Conservation (phyloP, 2,888 invertebrate genomes). For the Sympetrum striolatum region DNA sequence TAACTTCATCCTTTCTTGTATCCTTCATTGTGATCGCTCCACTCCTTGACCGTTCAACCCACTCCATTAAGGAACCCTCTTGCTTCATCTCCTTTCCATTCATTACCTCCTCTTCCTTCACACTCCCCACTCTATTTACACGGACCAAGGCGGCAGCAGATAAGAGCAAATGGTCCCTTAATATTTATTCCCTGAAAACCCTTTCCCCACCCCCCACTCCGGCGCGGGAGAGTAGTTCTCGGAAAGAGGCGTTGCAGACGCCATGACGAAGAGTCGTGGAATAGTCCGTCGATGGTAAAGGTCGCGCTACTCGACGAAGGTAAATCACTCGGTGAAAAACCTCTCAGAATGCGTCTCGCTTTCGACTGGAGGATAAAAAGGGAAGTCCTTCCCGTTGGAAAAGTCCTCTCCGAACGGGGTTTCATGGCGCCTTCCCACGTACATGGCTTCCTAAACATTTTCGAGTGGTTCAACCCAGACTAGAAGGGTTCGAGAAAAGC, state of each 20-base stretch:
- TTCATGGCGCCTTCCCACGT: too few species aligned
- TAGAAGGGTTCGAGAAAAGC: too few species aligned
- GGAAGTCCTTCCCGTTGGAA: too few species aligned
- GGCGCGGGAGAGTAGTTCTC: background rate
- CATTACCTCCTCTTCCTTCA: background rate
- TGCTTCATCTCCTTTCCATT: background rate
- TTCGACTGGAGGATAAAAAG: background rate
- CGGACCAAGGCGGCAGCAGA: conserved; percentile 20
- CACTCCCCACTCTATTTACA: conserved; percentile 25
- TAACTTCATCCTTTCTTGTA: background rate
- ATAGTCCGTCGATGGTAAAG: background rate
- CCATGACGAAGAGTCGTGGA: background rate
- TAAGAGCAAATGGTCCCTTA: conserved; percentile 38
- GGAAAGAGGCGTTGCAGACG: background rate
- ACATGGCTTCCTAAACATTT: too few species aligned
- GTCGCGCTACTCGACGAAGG: background rate
- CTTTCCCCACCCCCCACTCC: background rate
- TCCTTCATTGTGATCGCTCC: background rate
- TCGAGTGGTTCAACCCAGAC: too few species aligned
- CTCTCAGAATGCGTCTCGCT: background rate
- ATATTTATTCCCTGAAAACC: conserved; percentile 16
- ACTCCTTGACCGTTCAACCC: background rate
- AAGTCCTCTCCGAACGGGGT: too few species aligned
- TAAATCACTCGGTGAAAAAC: background rate
- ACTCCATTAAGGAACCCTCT: background rate